Conservation (phyloP, 2,888 invertebrate species). For the Hedychridium roseum region DNA sequence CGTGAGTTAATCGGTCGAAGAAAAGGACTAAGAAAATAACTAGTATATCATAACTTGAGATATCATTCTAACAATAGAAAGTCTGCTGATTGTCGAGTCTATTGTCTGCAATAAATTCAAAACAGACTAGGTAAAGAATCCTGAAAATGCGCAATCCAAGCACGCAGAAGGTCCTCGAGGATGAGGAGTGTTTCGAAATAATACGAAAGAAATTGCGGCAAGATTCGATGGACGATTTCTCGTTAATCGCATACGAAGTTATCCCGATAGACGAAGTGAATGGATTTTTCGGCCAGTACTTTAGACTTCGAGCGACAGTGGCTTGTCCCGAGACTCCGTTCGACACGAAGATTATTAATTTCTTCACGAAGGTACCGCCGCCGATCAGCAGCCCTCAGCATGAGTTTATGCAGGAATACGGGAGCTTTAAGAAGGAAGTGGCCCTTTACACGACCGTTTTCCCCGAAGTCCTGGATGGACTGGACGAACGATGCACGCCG, state of each 20-base stretch:
- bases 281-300: conserved; percentile 54
- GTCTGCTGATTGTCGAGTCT: too few relatives aligned
- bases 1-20: too few relatives aligned
- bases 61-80: too few relatives aligned
- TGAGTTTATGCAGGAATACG: conserved; percentile 37
- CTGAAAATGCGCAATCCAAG: conserved; percentile 22
- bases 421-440: conserved; percentile 49
- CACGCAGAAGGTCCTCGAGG: conserved; percentile 36
- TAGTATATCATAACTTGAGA: too few relatives aligned
- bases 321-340: conserved; percentile 26
- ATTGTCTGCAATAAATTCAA: too few relatives aligned
- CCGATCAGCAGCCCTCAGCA: conserved; percentile 37
- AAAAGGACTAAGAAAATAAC: too few relatives aligned
- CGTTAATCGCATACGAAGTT: conserved; percentile 44
- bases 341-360: conserved; percentile 41
- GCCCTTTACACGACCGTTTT: conserved; percentile 48
- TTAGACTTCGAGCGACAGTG: conserved; percentile 43
- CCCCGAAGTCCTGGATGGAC: conserved; percentile 43
- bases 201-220: conserved; percentile 43
- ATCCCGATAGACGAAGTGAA: conserved; percentile 42
- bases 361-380: conserved; percentile 51
- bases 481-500: conserved; percentile 38
- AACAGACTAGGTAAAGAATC: too few relatives aligned
- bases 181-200: conserved; percentile 49
- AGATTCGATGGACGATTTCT: conserved; percentile 46